Evolutionary conservation across 2,888 invertebrate species (phyloP), one percentile per base, ranked within the genome.

Genomic region (Bhutanitis thaidina): DNA sequence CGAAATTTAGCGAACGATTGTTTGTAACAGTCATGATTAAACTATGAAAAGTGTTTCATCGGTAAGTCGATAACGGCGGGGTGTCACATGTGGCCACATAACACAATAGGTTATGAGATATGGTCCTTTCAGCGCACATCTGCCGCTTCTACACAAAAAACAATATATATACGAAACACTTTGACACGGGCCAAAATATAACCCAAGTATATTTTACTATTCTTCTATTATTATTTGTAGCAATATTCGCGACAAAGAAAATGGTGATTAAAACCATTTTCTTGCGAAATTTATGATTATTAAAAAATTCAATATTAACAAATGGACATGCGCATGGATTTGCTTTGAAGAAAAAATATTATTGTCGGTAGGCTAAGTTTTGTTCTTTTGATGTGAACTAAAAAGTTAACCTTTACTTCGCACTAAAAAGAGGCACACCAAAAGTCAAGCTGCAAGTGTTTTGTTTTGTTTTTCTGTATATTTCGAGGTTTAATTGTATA

Each of bases 51-150:
- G 14, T 37, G 37, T 32, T 10, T 14, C 39, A 14, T 37, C 49
- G 25, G 38, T 13, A 30, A 13, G 13, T 12, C 36, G 49, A 37
- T 14, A 45, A 10, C 35, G 44, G 50, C 44, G 10, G 59, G 52
- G 32, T 56, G 60, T 65, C 74, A 74, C 68, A 74, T 76, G 74
- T 74, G 77, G 69, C 61, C 69, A 67, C 68, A 66, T 43, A 51
- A 66, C 61, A 78, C 75, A 77, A 77, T 64, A 56, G 59, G 7
- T 52, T 61, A 61, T 71, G 71, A 71, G 59, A 74, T 72, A 72
- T 71, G 60, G 65, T 55, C 55, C 53, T 71, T 68, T 67, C 64
- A 64, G 52, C 62, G 63, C 55, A 62, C 82, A 81, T 73, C 82
- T 81, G 82, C 70, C 56, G 58, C 49, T 47, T 53, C 39, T 37